phyloP scores from a whole-genome alignment of 2,113 vertebrate species.

The Megalops atlanticus region DNA sequence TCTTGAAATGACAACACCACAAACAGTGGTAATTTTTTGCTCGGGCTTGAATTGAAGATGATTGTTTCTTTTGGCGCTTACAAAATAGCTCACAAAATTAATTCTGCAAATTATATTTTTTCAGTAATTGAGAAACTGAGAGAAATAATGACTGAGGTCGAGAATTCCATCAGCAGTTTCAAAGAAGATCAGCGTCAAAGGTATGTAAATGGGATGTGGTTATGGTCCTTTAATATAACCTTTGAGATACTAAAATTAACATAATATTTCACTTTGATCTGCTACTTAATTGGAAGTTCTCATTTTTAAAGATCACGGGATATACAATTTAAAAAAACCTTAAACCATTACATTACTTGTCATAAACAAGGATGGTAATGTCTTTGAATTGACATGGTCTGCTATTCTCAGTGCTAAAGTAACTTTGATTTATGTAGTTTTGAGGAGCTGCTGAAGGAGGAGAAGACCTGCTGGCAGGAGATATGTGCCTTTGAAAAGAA shows the following conservation, averaged over 20 bases:
- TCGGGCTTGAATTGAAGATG: too few relatives aligned
- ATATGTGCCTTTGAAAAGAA: constrained; percentile 80
- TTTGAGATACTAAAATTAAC: neutral
- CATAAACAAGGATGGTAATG: too few relatives aligned
- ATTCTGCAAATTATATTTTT: constrained; percentile 26
- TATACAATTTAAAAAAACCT: neutral
- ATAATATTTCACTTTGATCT: neutral
- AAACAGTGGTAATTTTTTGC: too few relatives aligned
- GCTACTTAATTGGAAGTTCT: neutral
- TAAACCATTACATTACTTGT: too few relatives aligned
- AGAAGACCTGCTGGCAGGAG: constrained; percentile 77
- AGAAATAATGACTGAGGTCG: constrained; percentile 87
- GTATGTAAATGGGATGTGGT: constrained; percentile 62
- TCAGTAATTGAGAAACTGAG: constrained; percentile 85
- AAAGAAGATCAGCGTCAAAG: constrained; percentile 81
- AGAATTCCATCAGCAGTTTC: constrained; percentile 79
- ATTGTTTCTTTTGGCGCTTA: too few relatives aligned
- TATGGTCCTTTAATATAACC: neutral
- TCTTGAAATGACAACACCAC: too few relatives aligned
- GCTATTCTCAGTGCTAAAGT: constrained; percentile 10
- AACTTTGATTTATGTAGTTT: constrained; percentile 69
- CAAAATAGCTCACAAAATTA: too few relatives aligned
- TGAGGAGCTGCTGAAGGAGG: constrained; percentile 83
- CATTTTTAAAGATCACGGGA: neutral
- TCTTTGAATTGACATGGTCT: neutral